Percentiles rank a stretch among this genome's conserved stretches.
phyloP scores from a whole-genome alignment of 2,113 vertebrate genomes.

The Crotalus viridis region DNA sequence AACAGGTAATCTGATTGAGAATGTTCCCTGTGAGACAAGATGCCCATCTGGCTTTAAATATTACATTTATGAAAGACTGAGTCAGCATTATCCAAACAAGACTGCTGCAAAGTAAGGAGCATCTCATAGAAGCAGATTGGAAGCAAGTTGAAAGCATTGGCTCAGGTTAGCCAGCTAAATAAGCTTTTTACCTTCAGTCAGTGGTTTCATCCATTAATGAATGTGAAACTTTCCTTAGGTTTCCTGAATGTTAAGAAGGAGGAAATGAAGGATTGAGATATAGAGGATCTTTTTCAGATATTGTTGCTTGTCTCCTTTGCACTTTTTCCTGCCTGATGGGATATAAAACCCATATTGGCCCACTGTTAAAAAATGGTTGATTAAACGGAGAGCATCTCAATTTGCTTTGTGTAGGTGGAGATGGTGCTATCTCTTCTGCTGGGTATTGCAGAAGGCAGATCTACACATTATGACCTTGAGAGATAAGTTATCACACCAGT shows the following conservation, averaged over 20 bases:
- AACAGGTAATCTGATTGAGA: constrained; percentile 64
- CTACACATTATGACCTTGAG: constrained; percentile 60
- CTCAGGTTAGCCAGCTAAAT: background rate
- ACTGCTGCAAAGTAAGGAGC: constrained; percentile 31
- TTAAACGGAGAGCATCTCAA: background rate
- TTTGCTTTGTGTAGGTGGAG: constrained; percentile 36
- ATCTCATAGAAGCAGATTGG: constrained; percentile 8
- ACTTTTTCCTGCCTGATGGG: too few species aligned
- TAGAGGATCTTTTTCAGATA: background rate
- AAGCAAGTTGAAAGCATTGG: background rate
- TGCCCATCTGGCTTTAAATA: constrained; percentile 54
- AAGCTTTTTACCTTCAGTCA: background rate
- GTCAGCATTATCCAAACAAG: constrained; percentile 45
- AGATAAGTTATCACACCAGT: constrained; percentile 35
- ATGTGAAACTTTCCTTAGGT: background rate
- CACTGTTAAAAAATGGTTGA: constrained; percentile 2
- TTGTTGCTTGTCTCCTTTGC: background rate
- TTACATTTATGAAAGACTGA: constrained; percentile 41
- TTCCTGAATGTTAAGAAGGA: background rate
- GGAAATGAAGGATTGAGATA: background rate
- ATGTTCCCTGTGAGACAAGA: constrained; percentile 49
- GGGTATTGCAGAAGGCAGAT: constrained; percentile 35
- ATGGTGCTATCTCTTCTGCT: constrained; percentile 49
- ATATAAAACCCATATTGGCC: too few species aligned
- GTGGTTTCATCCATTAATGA: background rate